These are phyloP conservation scores for Oreochromis spilurus DNA, from an alignment of 2,113 vertebrate genomes.

Conservation along the genomic window DNA sequence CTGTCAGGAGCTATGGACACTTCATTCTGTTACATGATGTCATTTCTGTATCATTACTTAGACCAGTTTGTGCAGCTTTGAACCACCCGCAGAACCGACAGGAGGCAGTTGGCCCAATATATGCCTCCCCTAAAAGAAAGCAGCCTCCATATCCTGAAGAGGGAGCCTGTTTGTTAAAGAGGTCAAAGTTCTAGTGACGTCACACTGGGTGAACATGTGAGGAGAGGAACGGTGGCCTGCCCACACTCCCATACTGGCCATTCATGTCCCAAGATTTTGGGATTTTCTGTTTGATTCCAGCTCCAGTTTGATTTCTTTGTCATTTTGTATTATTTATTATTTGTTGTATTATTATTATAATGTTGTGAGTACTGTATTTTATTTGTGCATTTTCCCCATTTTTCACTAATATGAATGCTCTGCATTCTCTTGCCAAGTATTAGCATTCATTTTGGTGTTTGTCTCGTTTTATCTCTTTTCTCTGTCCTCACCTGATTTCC, in stretches of 20 bases:
- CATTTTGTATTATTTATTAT: background rate
- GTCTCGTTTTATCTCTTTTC: background rate
- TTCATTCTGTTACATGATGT: background rate
- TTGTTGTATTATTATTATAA: background rate
- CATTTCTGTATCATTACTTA: background rate
- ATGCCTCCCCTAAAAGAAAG: background rate
- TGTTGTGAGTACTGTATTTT: background rate
- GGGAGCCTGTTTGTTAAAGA: background rate
- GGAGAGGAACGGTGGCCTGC: background rate
- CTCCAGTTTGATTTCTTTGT: background rate
- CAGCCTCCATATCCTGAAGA: background rate
- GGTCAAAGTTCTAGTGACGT: background rate
- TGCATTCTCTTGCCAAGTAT: background rate
- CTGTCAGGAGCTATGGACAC: background rate
- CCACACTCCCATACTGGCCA: background rate
- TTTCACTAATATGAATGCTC: background rate
- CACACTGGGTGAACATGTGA: background rate
- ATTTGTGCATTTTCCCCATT: background rate
- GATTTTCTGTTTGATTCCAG: background rate
- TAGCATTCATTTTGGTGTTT: background rate
- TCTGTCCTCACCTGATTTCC: background rate
- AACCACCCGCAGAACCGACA: background rate
- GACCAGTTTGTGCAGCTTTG: background rate
- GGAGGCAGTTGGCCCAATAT: background rate
- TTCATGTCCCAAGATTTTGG: background rate